Percentiles rank a stretch among this genome's conserved stretches.
These are phyloP conservation scores for Macaca mulatta DNA, from an alignment of 2,113 vertebrate species.

Conservation along the genomic window DNA sequence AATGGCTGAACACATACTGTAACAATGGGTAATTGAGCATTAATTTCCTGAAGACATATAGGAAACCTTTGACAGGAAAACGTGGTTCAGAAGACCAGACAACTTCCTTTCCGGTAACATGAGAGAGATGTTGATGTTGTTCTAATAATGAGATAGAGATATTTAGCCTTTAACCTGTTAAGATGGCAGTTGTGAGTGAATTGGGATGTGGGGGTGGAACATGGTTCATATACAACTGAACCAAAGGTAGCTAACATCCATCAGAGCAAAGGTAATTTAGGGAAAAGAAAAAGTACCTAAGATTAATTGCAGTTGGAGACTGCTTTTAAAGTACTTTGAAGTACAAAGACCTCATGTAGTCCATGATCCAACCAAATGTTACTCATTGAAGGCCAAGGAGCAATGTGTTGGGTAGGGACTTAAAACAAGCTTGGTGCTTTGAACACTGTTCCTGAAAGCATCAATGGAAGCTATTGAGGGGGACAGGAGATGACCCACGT, in stretches of 20 bases:
- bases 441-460: slow-evolving; percentile 59
- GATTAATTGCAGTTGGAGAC: slow-evolving; percentile 26
- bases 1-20: neutral
- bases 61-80: neutral
- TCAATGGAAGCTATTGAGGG: slow-evolving; percentile 60
- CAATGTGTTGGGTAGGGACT: slow-evolving; percentile 65
- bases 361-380: neutral
- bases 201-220: neutral
- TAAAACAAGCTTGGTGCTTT: slow-evolving; percentile 50
- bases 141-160: neutral
- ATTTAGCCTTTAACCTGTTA: slow-evolving; percentile 9
- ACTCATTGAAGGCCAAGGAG: slow-evolving; percentile 63
- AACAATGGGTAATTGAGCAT: neutral
- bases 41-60: slow-evolving; percentile 22
- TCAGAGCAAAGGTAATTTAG: neutral
- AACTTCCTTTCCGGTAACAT: neutral
- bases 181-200: neutral
- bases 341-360: slow-evolving; percentile 7
- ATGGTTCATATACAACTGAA: neutral
- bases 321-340: slow-evolving; percentile 39
- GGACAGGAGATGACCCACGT: slow-evolving; percentile 30
- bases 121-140: neutral
- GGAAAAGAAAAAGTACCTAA: slow-evolving; percentile 26
- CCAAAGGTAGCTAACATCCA: neutral
- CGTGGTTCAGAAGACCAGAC: neutral